phyloP scores from a whole-genome alignment of 1,140 invertebrate species.

The Bombus sibiricus region DNA sequence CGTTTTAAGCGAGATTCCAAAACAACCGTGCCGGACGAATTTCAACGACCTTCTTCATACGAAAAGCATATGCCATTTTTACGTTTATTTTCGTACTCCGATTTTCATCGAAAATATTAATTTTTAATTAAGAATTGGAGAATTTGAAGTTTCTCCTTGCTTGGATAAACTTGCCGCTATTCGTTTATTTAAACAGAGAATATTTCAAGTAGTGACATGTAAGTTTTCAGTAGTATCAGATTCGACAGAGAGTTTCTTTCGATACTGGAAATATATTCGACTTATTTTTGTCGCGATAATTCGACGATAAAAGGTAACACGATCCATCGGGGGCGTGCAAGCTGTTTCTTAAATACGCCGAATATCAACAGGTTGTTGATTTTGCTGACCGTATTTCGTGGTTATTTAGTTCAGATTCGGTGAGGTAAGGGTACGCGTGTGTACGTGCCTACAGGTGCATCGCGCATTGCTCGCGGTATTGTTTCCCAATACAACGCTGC shows the following conservation, averaged over 20 bases:
- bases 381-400: slow-evolving; percentile 58
- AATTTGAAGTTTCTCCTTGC: background rate
- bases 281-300: slow-evolving; percentile 9
- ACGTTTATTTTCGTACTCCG: background rate
- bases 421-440: slow-evolving; percentile 34
- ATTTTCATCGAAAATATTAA: background rate
- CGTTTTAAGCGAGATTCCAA: background rate
- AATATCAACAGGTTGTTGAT: slow-evolving; percentile 73
- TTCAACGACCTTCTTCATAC: accelerated
- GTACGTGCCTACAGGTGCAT: slow-evolving; percentile 15
- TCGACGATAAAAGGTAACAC: slow-evolving; percentile 50
- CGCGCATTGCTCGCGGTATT: slow-evolving; percentile 14
- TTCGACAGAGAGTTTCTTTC: background rate
- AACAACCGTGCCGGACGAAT: background rate
- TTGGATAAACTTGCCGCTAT: no score
- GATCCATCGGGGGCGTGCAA: background rate
- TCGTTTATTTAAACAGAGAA: background rate
- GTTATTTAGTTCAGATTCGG: slow-evolving; percentile 61
- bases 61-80: background rate
- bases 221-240: background rate
- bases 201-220: background rate
- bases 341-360: slow-evolving; percentile 63
- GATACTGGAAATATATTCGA: background rate
- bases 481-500: slow-evolving; percentile 3
- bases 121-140: background rate